A percentile compares a stretch with the other conserved stretches of the same genome.
Conservation (phyloP, 2,113 vertebrate genomes). For the Otolemur garnettii region DNA sequence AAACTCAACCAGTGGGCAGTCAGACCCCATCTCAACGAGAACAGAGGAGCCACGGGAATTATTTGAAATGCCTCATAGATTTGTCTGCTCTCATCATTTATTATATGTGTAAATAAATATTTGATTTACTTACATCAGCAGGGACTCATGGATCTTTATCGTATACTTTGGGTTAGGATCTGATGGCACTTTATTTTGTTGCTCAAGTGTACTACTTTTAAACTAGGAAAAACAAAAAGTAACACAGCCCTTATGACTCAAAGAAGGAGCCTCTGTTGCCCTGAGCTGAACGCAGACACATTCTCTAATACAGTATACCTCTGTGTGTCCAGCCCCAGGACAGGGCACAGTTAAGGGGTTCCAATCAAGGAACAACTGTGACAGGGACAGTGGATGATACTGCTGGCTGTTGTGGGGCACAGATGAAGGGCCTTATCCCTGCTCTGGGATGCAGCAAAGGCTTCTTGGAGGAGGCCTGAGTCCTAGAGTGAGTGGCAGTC, state of each 20-base stretch:
- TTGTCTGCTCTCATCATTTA: background rate
- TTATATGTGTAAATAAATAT: no score
- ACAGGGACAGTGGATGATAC: background rate
- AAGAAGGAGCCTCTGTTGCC: background rate
- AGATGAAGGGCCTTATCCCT: background rate
- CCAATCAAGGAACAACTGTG: background rate
- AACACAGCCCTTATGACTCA: background rate
- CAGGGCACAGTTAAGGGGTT: rapidly evolving
- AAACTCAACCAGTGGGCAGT: rapidly evolving
- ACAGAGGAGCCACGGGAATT: rapidly evolving
- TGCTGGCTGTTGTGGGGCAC: background rate
- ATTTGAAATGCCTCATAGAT: background rate
- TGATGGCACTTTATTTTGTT: background rate
- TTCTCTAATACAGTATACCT: background rate
- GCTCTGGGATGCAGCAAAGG: background rate
- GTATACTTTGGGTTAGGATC: background rate
- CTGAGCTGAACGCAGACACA: rapidly evolving
- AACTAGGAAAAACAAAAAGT: background rate
- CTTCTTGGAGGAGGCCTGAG: background rate
- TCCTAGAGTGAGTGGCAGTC: background rate
- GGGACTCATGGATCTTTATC: background rate
- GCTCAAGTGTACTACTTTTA: background rate
- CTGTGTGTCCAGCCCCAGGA: background rate
- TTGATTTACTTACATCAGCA: background rate
- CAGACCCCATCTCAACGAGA: background rate